phyloP scores from a whole-genome alignment of 2,888 invertebrate species.

The Campoletis raptor region DNA sequence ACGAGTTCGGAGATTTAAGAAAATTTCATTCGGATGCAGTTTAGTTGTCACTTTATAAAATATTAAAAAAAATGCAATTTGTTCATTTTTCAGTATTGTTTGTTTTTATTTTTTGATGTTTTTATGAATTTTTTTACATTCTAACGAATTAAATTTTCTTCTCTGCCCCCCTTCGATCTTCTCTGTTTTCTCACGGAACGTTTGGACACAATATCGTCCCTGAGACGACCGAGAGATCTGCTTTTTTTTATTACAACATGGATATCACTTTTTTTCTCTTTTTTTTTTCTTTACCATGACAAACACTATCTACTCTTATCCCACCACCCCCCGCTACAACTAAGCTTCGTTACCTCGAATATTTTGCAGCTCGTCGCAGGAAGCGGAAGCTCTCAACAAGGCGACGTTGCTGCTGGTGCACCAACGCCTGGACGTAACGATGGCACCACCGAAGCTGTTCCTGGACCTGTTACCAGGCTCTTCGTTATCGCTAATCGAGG shows the following conservation, averaged over 20 bases:
- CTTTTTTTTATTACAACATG: slow-evolving; percentile 50
- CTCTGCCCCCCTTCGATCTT: slow-evolving; percentile 22
- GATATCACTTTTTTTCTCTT: background rate
- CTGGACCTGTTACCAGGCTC: slow-evolving; percentile 94
- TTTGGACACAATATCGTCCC: background rate
- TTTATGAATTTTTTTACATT: background rate
- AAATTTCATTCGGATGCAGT: slow-evolving; percentile 10
- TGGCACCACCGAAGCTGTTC: slow-evolving; percentile 92
- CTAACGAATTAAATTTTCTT: background rate
- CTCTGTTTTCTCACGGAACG: slow-evolving; percentile 31
- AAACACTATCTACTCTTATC: slow-evolving; percentile 4
- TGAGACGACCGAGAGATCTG: slow-evolving; percentile 40
- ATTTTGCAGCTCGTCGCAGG: slow-evolving; percentile 92
- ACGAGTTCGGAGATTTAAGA: slow-evolving; percentile 10
- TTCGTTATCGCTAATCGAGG: slow-evolving; percentile 95
- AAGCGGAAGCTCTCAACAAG: slow-evolving; percentile 87
- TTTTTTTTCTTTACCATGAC: slow-evolving; percentile 36
- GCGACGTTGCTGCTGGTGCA: slow-evolving; percentile 85
- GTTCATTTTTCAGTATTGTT: background rate
- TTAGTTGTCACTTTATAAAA: background rate
- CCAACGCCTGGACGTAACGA: slow-evolving; percentile 85
- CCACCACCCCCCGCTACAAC: slow-evolving; percentile 61
- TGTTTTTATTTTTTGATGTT: background rate
- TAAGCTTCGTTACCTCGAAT: slow-evolving; percentile 67
- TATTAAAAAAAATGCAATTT: background rate